These are phyloP conservation scores for Cerastis rubricosa DNA, from an alignment of 2,888 invertebrate species.

Conservation along the genomic window DNA sequence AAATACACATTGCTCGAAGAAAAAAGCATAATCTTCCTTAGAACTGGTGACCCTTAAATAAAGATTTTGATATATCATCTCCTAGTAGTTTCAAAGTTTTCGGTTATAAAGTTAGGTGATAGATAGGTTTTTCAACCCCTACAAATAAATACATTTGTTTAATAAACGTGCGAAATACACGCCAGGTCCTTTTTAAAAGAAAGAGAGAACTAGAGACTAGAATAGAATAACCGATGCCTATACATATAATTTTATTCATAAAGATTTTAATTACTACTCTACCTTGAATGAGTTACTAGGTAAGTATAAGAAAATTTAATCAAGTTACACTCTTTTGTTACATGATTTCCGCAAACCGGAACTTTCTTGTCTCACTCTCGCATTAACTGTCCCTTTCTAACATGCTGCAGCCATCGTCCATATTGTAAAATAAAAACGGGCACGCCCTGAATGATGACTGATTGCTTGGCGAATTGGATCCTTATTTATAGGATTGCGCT, in stretches of 20 bases:
- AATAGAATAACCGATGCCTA: neutral
- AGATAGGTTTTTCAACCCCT: constrained; percentile 11
- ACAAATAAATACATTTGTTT: constrained; percentile 42
- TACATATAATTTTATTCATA: neutral
- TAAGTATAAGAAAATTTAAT: constrained; percentile 44
- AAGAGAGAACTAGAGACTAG: neutral
- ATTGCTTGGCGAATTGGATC: neutral
- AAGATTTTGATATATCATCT: neutral
- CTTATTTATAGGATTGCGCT: neutral
- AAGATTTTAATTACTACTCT: neutral
- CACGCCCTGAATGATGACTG: neutral
- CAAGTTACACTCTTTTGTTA: constrained; percentile 46
- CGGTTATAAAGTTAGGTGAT: constrained; percentile 8
- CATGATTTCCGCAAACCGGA: constrained; percentile 46
- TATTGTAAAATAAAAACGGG: neutral
- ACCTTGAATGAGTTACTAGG: constrained; percentile 14
- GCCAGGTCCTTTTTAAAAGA: neutral
- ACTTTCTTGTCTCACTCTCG: constrained; percentile 20
- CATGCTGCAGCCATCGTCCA: neutral
- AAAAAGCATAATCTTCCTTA: neutral
- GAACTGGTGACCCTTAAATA: neutral
- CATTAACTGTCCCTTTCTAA: constrained; percentile 27
- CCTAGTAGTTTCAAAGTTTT: constrained; percentile 13
- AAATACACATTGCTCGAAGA: neutral
- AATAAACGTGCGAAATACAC: constrained; percentile 4